Conservation (phyloP, 1,140 invertebrate genomes). For the Drosophila sucinea region DNA sequence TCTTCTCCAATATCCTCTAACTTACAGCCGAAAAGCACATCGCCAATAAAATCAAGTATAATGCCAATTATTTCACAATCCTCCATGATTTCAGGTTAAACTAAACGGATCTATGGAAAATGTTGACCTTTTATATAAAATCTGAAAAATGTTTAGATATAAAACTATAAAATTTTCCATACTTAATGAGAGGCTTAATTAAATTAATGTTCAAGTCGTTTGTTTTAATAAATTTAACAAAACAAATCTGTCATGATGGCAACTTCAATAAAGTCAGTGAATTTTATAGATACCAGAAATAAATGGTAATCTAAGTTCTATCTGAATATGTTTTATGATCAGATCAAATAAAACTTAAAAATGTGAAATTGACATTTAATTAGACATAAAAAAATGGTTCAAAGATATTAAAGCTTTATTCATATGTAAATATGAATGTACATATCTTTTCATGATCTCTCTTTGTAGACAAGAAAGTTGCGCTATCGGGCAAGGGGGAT, state of each 20-base stretch:
- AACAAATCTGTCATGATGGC: constrained; percentile 15
- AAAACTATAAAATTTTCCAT: constrained; percentile 50
- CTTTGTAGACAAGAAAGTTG: no score
- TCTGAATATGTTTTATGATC: no score
- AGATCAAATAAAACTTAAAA: neutral
- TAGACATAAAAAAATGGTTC: no score
- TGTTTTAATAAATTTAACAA: constrained; percentile 14
- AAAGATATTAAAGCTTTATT: no score
- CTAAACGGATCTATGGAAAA: constrained; percentile 12
- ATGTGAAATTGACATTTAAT: no score
- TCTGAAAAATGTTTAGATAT: constrained; percentile 5
- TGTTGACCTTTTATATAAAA: constrained; percentile 35
- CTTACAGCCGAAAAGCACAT: constrained; percentile 66
- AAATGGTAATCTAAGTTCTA: no score
- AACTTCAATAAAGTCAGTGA: constrained; percentile 1
- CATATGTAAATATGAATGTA: no score
- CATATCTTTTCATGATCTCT: no score
- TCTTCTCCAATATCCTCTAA: constrained; percentile 49
- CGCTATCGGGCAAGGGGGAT: no score
- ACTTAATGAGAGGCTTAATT: constrained; percentile 48
- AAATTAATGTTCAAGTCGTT: constrained; percentile 57
- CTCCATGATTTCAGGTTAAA: constrained; percentile 52
- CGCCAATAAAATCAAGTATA: constrained; percentile 57
- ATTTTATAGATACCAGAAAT: neutral
- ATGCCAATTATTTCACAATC: constrained; percentile 68